These are phyloP conservation scores for pig (Sus scrofa) DNA, from an alignment of 2,113 vertebrate genomes.

Conservation along the genomic window DNA sequence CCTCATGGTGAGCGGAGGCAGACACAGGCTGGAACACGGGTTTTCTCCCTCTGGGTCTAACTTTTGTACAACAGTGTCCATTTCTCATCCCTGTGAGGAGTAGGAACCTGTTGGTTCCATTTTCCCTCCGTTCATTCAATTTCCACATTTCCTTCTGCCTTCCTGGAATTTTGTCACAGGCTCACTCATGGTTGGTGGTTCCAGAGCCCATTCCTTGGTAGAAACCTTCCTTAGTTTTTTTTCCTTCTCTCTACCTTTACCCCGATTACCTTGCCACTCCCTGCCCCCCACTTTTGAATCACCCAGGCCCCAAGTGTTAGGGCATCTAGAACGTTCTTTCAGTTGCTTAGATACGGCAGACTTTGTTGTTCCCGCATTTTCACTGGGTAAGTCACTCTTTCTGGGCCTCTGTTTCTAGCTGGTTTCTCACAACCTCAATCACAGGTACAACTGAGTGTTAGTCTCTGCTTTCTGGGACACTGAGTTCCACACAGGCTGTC, in stretches of 20 bases:
- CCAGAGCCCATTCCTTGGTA: not conserved
- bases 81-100: not conserved
- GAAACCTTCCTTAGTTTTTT: not conserved
- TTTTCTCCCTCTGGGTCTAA: not conserved
- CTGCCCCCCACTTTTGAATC: not conserved
- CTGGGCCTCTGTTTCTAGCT: not conserved
- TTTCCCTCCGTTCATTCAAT: not conserved
- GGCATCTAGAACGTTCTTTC: not conserved
- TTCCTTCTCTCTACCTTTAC: not conserved
- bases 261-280: too few species aligned
- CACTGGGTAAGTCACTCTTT: not conserved
- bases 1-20: not conserved
- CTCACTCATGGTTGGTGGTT: not conserved
- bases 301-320: too few species aligned
- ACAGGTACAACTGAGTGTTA: not conserved
- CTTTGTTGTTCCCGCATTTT: not conserved
- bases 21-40: not conserved
- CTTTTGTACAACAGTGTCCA: not conserved
- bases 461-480: not conserved
- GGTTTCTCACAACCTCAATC: not conserved
- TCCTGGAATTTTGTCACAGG: not conserved
- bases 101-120: not conserved
- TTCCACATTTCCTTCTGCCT: conserved; percentile 39
- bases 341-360: not conserved
- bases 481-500: rapidly evolving